A percentile compares a stretch with the other conserved stretches of the same genome.
Evolutionary conservation across 92 coral and sea anemone genomes (phyloP).

Genomic region (Porites rus): DNA sequence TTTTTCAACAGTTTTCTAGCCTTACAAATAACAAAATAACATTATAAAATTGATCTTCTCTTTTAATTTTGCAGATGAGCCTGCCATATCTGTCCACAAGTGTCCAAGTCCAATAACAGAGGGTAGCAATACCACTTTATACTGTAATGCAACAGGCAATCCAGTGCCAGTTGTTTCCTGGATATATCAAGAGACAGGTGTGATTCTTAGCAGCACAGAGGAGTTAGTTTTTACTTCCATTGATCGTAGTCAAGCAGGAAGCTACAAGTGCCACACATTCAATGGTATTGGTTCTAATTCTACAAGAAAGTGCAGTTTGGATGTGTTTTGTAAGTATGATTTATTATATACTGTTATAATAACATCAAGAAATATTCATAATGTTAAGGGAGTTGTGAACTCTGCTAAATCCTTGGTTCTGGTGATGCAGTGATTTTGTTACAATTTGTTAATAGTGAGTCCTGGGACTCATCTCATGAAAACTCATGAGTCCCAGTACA

Average conservation of each 20-base stretch:
- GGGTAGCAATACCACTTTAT: not conserved
- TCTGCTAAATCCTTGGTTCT: no score
- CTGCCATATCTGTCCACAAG: not conserved
- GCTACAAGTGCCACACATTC: conserved; percentile 37
- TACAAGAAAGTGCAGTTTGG: conserved; percentile 13
- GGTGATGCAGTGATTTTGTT: no score
- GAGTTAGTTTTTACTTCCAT: conserved; percentile 12
- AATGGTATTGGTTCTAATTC: conserved; percentile 44
- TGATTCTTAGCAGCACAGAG: not conserved
- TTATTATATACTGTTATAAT: not conserved
- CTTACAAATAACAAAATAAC: no score
- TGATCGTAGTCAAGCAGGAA: conserved; percentile 36
- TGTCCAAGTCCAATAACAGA: conserved; percentile 19
- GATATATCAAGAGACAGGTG: conserved; percentile 3
- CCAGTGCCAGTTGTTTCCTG: conserved; percentile 13
- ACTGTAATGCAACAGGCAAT: conserved; percentile 21
- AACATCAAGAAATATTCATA: no score
- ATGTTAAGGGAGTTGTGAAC: no score
- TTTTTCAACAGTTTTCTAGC: no score
- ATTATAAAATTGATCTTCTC: no score
- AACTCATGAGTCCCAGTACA: no score
- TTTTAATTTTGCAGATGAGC: conserved; percentile 6
- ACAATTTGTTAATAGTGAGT: no score
- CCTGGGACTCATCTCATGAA: no score
- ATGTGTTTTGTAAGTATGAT: conserved; percentile 17